Base-by-base conservation (phyloP, 2,797 vertebrate genomes). In the Falco columbarius region DNA sequence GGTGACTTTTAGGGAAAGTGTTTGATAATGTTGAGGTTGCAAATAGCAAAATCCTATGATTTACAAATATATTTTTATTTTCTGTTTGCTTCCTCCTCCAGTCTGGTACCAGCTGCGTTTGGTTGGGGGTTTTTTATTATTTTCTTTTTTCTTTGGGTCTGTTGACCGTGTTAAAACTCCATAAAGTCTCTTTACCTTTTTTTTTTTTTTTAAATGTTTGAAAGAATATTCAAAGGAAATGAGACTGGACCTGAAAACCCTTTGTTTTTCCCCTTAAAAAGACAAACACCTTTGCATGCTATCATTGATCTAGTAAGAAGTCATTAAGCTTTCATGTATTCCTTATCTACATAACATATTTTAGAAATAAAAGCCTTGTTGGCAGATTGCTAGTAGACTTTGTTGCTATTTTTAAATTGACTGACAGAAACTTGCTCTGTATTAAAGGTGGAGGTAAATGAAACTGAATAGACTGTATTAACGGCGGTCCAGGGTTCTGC, bases 341-440 rank as follows among this genome's bases (percentile, higher is more conserved):
- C 51, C 70, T 86, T 91, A 92, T 86, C 90, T 86, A 66, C 70
- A 71, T 54, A 70, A 83, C 49, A 4, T 73, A 76, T 85, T 93
- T 94, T 76, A 81, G 74, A 95, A 96, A 85, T 86, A 87, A 96
- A 96, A 96, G 73, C 67, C 26, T 65, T 86, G 32, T 42, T 84
- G 80, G 55, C 55, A 90, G 89, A 86, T 67, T 56, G 42, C 67
- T 87, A 16, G 93, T 72, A 81, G 65, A 42, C 44, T 90, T 67
- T 30, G 34, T 42, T 80, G 30, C 26, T 90, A 42, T 29, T 97
- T 94, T 93, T 49, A 68, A 84, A 27, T 13, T 74, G 46, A 55
- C 42, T 77, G 76, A 27, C 23, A 54, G 66, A 40, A 93, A 30
- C 10, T 82, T 62, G 29, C 32, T 55, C 51, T 73, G 26, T 71